A percentile compares a stretch with the other conserved stretches of the same genome.
phyloP scores from a whole-genome alignment of 2,888 invertebrate species.

The Zootermopsis nevadensis region DNA sequence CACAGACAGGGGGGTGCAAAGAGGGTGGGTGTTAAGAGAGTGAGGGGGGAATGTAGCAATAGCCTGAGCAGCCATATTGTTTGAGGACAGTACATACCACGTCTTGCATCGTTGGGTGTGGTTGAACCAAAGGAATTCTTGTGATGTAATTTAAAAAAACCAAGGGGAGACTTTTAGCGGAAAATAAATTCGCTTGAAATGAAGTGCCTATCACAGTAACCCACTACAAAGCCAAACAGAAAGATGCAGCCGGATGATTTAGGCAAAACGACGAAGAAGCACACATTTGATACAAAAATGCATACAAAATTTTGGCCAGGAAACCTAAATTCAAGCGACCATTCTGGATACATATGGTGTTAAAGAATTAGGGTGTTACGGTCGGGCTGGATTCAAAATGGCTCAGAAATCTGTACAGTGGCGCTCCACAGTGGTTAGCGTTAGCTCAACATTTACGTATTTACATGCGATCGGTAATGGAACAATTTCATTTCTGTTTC shows the following conservation, averaged over 20 bases:
- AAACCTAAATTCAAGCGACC: no score
- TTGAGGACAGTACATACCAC: conserved; percentile 27
- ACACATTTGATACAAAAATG: no score
- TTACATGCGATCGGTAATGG: no score
- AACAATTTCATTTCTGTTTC: no score
- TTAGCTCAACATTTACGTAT: no score
- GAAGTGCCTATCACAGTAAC: conserved; percentile 14
- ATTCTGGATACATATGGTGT: no score
- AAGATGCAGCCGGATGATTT: not conserved
- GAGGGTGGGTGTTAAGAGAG: conserved; percentile 15
- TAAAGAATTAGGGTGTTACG: no score
- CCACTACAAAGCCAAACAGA: not conserved
- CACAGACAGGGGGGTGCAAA: conserved; percentile 7
- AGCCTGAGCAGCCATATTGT: conserved; percentile 36
- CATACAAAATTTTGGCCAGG: no score
- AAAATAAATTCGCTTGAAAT: conserved; percentile 16
- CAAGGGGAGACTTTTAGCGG: not conserved
- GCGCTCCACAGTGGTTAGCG: no score
- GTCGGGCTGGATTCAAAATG: no score
- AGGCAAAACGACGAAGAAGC: not conserved
- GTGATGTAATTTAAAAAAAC: conserved; percentile 30
- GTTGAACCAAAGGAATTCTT: conserved; percentile 36
- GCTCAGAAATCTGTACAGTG: no score
- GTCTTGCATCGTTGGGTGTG: conserved; percentile 29
- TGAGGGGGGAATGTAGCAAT: not conserved